Evolutionary conservation across 2,888 invertebrate species (phyloP).

Genomic region (Drosophila eohydei): DNA sequence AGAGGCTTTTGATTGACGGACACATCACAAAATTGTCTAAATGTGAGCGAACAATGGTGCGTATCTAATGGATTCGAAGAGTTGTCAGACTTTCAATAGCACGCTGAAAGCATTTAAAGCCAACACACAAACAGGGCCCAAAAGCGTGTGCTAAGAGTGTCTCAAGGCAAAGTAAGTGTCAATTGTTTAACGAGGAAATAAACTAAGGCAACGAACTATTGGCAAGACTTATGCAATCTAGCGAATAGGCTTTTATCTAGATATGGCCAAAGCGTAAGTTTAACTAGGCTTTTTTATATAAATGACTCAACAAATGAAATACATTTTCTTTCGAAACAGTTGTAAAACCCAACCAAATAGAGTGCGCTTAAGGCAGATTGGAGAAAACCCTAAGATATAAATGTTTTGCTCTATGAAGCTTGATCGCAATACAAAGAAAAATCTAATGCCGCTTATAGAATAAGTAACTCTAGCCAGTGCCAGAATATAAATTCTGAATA

Average conservation of each 20-base stretch:
- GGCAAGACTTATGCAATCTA: neutral
- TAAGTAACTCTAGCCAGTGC: neutral
- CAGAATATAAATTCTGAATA: neutral
- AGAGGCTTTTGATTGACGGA: slow-evolving; percentile 44
- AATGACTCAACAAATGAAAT: neutral
- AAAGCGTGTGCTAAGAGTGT: slow-evolving; percentile 2
- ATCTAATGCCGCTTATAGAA: neutral
- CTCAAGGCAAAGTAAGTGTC: slow-evolving; percentile 5
- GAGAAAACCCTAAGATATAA: too few relatives aligned
- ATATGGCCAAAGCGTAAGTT: neutral
- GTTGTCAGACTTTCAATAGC: slow-evolving; percentile 43
- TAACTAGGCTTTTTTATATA: neutral
- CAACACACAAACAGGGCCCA: slow-evolving; percentile 21
- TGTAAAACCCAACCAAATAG: too few relatives aligned
- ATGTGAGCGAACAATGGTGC: slow-evolving; percentile 22
- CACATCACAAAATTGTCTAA: slow-evolving; percentile 10
- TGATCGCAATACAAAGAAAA: neutral
- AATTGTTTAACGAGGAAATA: neutral
- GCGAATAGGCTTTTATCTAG: neutral
- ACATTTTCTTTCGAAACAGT: neutral
- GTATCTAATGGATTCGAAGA: slow-evolving; percentile 43
- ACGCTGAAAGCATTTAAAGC: slow-evolving; percentile 13
- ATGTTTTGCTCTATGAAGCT: too few relatives aligned
- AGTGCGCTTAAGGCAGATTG: too few relatives aligned
- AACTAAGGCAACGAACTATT: neutral